These are phyloP conservation scores for Trisateles emortualis DNA, from an alignment of 2,888 invertebrate genomes.

Conservation along the genomic window DNA sequence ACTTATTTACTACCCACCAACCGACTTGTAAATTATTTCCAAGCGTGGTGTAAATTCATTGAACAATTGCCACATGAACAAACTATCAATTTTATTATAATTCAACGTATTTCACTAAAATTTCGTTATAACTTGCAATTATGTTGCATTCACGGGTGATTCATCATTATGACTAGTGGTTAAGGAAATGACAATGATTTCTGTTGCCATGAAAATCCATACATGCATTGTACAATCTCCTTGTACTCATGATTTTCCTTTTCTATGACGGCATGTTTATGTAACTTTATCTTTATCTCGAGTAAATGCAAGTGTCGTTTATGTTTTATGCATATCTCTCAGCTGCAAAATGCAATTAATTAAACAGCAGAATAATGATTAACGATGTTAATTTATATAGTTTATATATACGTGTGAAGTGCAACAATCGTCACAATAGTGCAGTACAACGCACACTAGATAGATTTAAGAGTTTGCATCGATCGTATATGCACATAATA, in stretches of 20 bases:
- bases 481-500: constrained; percentile 50
- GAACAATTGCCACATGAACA: neutral
- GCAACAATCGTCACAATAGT: constrained; percentile 4
- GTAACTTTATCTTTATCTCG: too few species aligned
- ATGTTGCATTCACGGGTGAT: neutral
- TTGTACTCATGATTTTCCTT: neutral
- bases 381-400: neutral
- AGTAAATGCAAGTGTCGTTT: too few species aligned
- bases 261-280: neutral
- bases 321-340: neutral
- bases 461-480: constrained; percentile 35
- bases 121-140: neutral
- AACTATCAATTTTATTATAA: neutral
- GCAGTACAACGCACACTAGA: constrained; percentile 17
- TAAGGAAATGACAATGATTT: neutral
- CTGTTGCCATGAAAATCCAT: neutral
- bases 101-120: neutral
- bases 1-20: constrained; percentile 15
- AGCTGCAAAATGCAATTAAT: neutral
- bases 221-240: neutral
- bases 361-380: neutral
- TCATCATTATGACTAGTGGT: constrained; percentile 3
- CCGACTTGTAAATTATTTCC: constrained; percentile 7
- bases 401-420: neutral
- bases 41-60: constrained; percentile 3